These are phyloP conservation scores for Calliphora vomitoria DNA, from an alignment of 2,888 invertebrate genomes.

Conservation along the genomic window DNA sequence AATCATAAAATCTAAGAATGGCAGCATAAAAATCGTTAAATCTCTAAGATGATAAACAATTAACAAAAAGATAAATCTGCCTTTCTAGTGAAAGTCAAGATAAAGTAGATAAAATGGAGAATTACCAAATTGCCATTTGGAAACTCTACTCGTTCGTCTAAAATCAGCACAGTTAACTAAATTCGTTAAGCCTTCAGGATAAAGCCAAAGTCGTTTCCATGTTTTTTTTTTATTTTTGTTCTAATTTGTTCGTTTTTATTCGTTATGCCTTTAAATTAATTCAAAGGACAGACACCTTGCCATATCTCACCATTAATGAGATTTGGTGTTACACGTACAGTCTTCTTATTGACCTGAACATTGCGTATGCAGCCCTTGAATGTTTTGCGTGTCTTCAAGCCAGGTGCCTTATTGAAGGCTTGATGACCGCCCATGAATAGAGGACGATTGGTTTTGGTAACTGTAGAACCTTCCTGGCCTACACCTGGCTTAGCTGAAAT, in stretches of 20 bases:
- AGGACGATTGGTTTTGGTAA: conserved; percentile 93
- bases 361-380: conserved; percentile 93
- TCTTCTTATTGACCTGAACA: conserved; percentile 87
- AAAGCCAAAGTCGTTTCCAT: conserved; percentile 46
- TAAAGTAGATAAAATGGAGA: neutral
- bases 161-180: conserved; percentile 87
- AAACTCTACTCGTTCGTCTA: conserved; percentile 78
- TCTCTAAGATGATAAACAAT: neutral
- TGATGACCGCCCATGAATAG: conserved; percentile 96
- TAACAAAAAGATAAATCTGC: neutral
- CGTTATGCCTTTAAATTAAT: conserved; percentile 85
- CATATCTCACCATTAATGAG: conserved; percentile 90
- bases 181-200: conserved; percentile 33
- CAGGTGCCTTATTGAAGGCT: conserved; percentile 85
- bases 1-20: conserved; percentile 30
- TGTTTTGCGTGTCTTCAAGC: conserved; percentile 89
- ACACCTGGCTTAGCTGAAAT: conserved; percentile 90
- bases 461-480: conserved; percentile 87
- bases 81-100: neutral
- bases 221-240: neutral
- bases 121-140: neutral
- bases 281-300: conserved; percentile 91
- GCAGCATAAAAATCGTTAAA: conserved; percentile 20
- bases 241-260: conserved; percentile 19
- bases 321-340: conserved; percentile 85